phyloP scores from a whole-genome alignment of 2,113 vertebrate genomes.

The Heloderma charlesbogerti region DNA sequence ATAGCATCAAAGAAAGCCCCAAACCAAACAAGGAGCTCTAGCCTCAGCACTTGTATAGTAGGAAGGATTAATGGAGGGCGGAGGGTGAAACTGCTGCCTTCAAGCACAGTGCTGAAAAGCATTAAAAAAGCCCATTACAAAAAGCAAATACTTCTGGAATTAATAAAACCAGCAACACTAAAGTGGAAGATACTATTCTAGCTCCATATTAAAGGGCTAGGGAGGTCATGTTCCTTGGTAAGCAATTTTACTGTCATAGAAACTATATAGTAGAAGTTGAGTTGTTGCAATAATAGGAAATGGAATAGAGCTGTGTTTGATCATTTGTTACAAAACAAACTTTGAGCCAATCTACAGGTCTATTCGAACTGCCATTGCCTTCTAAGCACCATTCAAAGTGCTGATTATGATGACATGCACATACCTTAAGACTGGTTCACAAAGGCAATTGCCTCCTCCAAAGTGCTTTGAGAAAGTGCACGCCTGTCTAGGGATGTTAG shows the following conservation, averaged over 20 bases:
- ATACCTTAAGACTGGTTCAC: neutral
- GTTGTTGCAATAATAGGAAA: neutral
- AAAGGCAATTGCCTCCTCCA: too few relatives aligned
- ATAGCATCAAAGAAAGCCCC: slow-evolving; percentile 41
- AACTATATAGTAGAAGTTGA: neutral
- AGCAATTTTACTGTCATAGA: neutral
- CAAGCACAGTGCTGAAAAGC: slow-evolving; percentile 11
- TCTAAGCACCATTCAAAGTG: neutral
- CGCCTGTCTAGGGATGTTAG: too few relatives aligned
- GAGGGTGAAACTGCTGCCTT: slow-evolving; percentile 26
- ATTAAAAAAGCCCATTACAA: slow-evolving; percentile 33
- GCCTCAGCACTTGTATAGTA: slow-evolving; percentile 16
- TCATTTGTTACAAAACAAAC: neutral
- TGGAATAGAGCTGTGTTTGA: slow-evolving; percentile 6
- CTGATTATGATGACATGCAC: neutral
- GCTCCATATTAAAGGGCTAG: slow-evolving; percentile 6
- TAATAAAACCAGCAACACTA: neutral
- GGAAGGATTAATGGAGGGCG: neutral
- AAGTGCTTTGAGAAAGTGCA: neutral
- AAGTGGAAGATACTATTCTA: neutral
- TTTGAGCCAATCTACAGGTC: neutral
- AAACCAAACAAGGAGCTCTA: slow-evolving; percentile 20
- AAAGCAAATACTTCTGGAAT: slow-evolving; percentile 39
- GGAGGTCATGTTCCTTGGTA: neutral
- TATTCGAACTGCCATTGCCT: neutral